Percentiles rank a stretch among this genome's conserved stretches.
These are phyloP conservation scores for Achroia grisella DNA, from an alignment of 1,140 invertebrate species.

Conservation along the genomic window DNA sequence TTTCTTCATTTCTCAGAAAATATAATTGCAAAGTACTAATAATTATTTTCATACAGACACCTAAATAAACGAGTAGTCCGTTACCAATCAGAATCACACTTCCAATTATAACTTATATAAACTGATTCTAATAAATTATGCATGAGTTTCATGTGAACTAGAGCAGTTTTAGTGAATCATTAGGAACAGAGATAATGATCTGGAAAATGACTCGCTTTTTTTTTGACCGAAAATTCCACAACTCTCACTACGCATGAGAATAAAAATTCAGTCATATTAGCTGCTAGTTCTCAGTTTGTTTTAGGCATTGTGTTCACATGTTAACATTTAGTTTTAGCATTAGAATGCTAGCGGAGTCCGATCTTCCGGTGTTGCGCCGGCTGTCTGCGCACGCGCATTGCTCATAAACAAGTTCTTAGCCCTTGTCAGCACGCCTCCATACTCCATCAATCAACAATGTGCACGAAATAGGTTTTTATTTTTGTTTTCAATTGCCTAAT, in stretches of 20 bases:
- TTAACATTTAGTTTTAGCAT: slow-evolving; percentile 8
- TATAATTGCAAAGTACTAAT: slow-evolving; percentile 2
- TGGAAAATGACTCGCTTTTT: not conserved
- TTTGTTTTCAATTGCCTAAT: not conserved
- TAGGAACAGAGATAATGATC: slow-evolving; percentile 2
- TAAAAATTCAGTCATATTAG: too few species aligned
- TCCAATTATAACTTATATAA: too few species aligned
- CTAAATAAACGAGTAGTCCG: too few species aligned
- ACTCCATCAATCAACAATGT: slow-evolving; percentile 2
- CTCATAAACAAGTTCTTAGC: slow-evolving; percentile 24
- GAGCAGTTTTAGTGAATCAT: not conserved
- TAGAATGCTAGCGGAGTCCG: slow-evolving; percentile 31
- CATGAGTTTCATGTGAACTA: slow-evolving; percentile 8
- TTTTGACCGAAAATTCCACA: too few species aligned
- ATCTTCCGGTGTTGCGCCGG: slow-evolving; percentile 31
- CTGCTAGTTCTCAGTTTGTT: too few species aligned
- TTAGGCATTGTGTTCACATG: too few species aligned
- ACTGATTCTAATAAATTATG: slow-evolving; percentile 1
- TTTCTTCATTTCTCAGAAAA: slow-evolving; percentile 2
- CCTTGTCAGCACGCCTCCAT: slow-evolving; percentile 10
- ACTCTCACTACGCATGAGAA: too few species aligned
- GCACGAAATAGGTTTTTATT: not conserved
- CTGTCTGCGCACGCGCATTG: slow-evolving; percentile 15
- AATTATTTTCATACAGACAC: not conserved
- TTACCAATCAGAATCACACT: too few species aligned